Conservation (phyloP, 2,113 vertebrate genomes). For the Columba janthina region DNA sequence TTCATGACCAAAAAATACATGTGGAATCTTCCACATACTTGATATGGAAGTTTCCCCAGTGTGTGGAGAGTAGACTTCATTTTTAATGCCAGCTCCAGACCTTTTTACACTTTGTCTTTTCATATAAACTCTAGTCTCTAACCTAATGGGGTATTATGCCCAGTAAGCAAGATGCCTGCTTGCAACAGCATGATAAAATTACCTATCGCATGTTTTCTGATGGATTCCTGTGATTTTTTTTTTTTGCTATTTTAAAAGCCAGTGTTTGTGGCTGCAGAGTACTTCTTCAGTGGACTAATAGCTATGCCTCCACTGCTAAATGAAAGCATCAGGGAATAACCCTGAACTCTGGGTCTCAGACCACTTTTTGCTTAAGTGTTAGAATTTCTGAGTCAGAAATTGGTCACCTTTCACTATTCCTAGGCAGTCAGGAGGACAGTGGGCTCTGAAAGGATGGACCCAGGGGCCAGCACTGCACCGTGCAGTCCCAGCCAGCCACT, state of each 20-base stretch:
- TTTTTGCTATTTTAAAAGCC: not conserved
- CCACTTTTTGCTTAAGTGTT: not conserved
- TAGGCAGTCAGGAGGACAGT: not conserved
- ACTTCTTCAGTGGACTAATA: not conserved
- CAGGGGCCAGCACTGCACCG: rapidly evolving
- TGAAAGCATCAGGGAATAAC: not conserved
- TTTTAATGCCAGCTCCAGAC: not conserved
- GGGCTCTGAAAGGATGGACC: not conserved
- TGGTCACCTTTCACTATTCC: not conserved
- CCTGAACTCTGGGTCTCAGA: not conserved
- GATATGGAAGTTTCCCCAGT: not conserved
- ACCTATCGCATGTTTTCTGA: not conserved
- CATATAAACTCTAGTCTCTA: not conserved
- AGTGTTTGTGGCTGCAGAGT: not conserved
- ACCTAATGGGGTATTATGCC: not conserved
- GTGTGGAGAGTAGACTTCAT: not conserved
- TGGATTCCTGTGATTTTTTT: not conserved
- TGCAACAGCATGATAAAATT: not conserved
- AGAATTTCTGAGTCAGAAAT: not conserved
- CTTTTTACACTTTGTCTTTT: not conserved
- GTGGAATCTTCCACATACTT: not conserved
- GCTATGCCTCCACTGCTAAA: not conserved
- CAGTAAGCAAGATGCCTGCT: not conserved
- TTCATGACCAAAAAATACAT: not conserved
- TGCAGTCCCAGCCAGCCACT: not conserved